A percentile compares a stretch with the other conserved stretches of the same genome.
Conservation (phyloP, 2,888 invertebrate species). For the Cyrtodaria siliqua region DNA sequence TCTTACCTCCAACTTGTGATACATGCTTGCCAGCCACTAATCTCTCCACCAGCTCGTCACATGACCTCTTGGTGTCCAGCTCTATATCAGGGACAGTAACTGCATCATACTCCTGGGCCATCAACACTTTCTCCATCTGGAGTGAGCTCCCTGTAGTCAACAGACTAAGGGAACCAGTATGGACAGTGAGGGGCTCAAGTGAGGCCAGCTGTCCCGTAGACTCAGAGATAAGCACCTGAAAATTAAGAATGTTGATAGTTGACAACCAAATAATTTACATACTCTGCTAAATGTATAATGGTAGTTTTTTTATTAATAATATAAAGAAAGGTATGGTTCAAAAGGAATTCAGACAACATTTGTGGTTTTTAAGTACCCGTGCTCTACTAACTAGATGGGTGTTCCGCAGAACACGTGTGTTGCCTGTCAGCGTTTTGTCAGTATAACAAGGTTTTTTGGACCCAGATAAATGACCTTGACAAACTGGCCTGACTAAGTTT, state of each 20-base stretch:
- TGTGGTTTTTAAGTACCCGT: no score
- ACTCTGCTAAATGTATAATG: no score
- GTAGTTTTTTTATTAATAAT: no score
- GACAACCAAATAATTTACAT: no score
- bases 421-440: no score
- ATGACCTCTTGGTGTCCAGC: background rate
- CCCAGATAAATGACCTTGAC: no score
- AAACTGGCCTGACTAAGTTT: no score
- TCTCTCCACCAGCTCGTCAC: conserved; percentile 31
- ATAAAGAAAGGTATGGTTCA: no score
- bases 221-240: conserved; percentile 59
- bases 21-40: conserved; percentile 15
- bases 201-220: conserved; percentile 62
- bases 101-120: conserved; percentile 4
- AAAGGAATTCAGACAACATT: no score
- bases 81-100: conserved; percentile 4
- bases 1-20: conserved; percentile 1
- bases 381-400: no score
- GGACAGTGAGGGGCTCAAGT: conserved; percentile 64
- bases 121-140: conserved; percentile 56
- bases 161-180: conserved; percentile 61
- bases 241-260: background rate
- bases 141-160: conserved; percentile 49
- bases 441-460: no score
- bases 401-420: no score